A percentile compares a stretch with the other conserved stretches of the same genome.
Conservation (phyloP, 2,797 vertebrate genomes). For the Eutrigla gurnardus region DNA sequence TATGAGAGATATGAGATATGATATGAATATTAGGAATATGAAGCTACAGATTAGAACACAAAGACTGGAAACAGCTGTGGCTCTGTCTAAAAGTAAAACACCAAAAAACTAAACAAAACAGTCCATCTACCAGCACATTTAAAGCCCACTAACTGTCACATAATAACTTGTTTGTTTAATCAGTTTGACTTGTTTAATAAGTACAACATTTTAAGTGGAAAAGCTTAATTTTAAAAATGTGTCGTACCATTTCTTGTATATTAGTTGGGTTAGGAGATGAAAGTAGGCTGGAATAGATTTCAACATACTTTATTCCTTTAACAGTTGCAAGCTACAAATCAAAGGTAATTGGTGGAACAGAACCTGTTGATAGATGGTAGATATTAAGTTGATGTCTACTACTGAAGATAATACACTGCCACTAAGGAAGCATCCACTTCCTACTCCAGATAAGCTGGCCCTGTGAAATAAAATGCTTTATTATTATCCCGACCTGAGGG, state of each 20-base stretch:
- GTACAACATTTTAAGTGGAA: too few species aligned
- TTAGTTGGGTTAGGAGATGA: background rate
- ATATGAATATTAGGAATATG: background rate
- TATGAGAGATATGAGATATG: background rate
- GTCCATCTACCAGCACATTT: background rate
- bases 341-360: conserved; percentile 13
- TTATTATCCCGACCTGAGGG: conserved; percentile 64
- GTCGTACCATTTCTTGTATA: background rate
- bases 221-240: background rate
- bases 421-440: conserved; percentile 62
- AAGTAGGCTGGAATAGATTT: background rate
- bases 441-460: conserved; percentile 58
- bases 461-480: conserved; percentile 67
- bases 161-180: background rate
- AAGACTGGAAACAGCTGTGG: background rate
- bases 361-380: conserved; percentile 30
- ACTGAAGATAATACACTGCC: conserved; percentile 47
- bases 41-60: background rate
- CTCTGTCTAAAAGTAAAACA: background rate
- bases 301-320: background rate
- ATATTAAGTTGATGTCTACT: conserved; percentile 39
- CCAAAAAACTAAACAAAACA: too few species aligned
- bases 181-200: background rate
- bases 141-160: background rate
- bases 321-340: background rate